Evolutionary conservation across 2,797 vertebrate genomes (phyloP).

Genomic region (Sebastes kiyomatsui): DNA sequence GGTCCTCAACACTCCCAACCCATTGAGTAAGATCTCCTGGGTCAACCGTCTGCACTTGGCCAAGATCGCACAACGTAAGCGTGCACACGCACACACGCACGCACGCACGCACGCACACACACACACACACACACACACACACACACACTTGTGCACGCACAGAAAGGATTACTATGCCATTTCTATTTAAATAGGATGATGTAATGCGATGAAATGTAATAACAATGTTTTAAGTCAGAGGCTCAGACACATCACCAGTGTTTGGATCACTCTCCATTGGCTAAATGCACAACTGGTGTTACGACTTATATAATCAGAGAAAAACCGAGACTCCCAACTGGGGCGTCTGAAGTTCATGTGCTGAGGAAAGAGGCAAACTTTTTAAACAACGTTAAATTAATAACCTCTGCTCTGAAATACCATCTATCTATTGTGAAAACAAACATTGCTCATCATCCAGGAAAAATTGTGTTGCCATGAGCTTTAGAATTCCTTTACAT

Average conservation of each 20-base stretch:
- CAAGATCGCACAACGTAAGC: conserved; percentile 87
- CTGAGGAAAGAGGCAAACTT: neutral
- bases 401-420: neutral
- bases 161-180: conserved; percentile 42
- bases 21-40: conserved; percentile 96
- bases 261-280: conserved; percentile 36
- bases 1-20: conserved; percentile 94
- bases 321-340: conserved; percentile 2
- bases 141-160: neutral
- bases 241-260: conserved; percentile 36
- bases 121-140: neutral
- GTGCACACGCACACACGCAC: neutral
- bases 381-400: conserved; percentile 1
- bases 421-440: neutral
- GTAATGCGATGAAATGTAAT: conserved; percentile 61
- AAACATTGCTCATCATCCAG: neutral
- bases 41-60: conserved; percentile 94
- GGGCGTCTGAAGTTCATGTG: conserved; percentile 33
- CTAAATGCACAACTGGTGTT: conserved; percentile 22
- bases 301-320: conserved; percentile 32
- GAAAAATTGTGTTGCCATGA: neutral
- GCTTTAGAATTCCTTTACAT: neutral
- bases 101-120: no score
- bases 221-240: conserved; percentile 36
- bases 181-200: conserved; percentile 64